A percentile compares a stretch with the other conserved stretches of the same genome.
Conservation (phyloP, 2,797 vertebrate species). For the Brotula barbata region DNA sequence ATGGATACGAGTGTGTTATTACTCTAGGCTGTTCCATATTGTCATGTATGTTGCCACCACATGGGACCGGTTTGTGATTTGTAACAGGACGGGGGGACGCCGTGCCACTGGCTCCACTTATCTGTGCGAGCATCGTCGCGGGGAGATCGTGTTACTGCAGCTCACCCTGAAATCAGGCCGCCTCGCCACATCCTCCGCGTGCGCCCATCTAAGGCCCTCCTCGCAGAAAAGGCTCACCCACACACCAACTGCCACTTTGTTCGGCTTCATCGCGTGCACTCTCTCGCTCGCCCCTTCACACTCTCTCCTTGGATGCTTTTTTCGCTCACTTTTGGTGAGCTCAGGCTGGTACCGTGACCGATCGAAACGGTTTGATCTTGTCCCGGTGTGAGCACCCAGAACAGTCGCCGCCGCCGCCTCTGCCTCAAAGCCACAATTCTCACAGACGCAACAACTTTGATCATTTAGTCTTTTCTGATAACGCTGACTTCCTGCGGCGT, state of each 20-base stretch:
- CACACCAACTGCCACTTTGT: conserved; percentile 26
- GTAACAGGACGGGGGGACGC: conserved; percentile 11
- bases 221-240: conserved; percentile 18
- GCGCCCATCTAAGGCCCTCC: conserved; percentile 12
- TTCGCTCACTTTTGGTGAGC: no score
- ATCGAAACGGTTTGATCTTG: no score
- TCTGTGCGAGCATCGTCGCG: conserved; percentile 33
- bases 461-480: conserved; percentile 30
- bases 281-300: no score
- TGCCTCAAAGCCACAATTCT: conserved; percentile 34
- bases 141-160: conserved; percentile 39
- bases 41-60: not conserved
- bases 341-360: no score
- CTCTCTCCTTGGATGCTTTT: no score
- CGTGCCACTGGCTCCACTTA: conserved; percentile 22
- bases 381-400: not conserved
- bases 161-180: conserved; percentile 46
- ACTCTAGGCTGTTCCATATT: no score
- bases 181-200: conserved; percentile 65
- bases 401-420: conserved; percentile 15
- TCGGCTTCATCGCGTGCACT: conserved; percentile 15
- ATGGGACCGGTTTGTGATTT: conserved; percentile 13
- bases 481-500: conserved; percentile 44
- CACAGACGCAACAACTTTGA: conserved; percentile 1
- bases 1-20: no score